Evolutionary conservation across 1,140 invertebrate species (phyloP).

Genomic region (Drosophila albomicans): DNA sequence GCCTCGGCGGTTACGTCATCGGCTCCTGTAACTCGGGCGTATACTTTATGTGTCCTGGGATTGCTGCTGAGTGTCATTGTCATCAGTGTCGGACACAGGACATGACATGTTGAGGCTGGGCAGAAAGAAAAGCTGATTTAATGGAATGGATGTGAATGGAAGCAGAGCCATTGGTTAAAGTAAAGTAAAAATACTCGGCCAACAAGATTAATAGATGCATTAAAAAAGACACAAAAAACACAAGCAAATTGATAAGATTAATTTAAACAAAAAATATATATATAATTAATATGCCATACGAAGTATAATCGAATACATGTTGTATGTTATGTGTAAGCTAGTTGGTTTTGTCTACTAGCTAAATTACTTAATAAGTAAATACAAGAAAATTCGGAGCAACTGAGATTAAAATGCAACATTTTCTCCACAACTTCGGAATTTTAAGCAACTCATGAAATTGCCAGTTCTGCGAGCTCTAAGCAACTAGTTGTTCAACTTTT

Average conservation of each 20-base stretch:
- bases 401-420: conserved; percentile 1
- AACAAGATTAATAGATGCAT: conserved; percentile 49
- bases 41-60: conserved; percentile 72
- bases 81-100: conserved; percentile 70
- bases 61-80: conserved; percentile 73
- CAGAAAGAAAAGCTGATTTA: conserved; percentile 29
- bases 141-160: conserved; percentile 10
- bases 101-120: conserved; percentile 73
- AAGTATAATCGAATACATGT: conserved; percentile 66
- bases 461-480: conserved; percentile 75
- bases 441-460: conserved; percentile 40
- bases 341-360: conserved; percentile 75
- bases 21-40: conserved; percentile 76
- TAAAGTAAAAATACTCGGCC: conserved; percentile 48
- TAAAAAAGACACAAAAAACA: conserved; percentile 19
- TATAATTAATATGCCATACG: conserved; percentile 16
- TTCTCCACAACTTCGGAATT: conserved; percentile 9
- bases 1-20: conserved; percentile 83
- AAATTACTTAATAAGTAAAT: conserved; percentile 36
- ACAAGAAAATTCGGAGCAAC: conserved; percentile 31
- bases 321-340: conserved; percentile 58
- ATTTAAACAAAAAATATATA: conserved; percentile 16
- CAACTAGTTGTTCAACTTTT: conserved; percentile 58
- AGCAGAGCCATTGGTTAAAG: conserved; percentile 17
- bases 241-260: conserved; percentile 25